phyloP scores from a whole-genome alignment of 2,888 invertebrate genomes.

The Leptopilina myrica region DNA sequence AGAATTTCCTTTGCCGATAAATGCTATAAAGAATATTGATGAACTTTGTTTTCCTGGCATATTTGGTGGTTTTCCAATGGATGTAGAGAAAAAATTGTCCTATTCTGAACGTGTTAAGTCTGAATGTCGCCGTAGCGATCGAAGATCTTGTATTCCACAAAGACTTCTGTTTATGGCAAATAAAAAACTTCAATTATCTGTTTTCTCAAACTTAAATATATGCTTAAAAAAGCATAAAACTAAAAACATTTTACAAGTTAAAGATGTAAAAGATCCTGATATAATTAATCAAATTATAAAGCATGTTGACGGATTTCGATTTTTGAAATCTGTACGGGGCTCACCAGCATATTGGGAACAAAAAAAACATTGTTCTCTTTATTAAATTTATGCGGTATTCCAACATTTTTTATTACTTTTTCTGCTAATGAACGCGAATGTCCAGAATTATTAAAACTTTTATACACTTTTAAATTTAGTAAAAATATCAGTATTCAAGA shows the following conservation, averaged over 20 bases:
- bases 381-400: constrained; percentile 51
- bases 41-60: too few relatives aligned
- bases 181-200: constrained; percentile 29
- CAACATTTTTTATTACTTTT: constrained; percentile 21
- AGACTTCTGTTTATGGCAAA: constrained; percentile 42
- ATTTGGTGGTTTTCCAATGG: constrained; percentile 47
- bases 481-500: constrained; percentile 39
- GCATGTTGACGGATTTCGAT: constrained; percentile 43
- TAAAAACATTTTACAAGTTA: neutral
- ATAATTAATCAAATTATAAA: constrained; percentile 11
- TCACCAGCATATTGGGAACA: constrained; percentile 50
- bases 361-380: constrained; percentile 50
- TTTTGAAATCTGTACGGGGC: constrained; percentile 43
- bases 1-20: too few relatives aligned
- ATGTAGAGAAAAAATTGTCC: constrained; percentile 32
- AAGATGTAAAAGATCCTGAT: neutral
- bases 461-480: too few relatives aligned
- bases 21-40: too few relatives aligned
- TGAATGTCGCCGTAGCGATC: constrained; percentile 43
- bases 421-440: constrained; percentile 50
- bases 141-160: constrained; percentile 35
- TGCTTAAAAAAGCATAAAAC: constrained; percentile 3
- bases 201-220: constrained; percentile 14
- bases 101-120: constrained; percentile 43
- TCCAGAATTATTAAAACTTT: constrained; percentile 48